Evolutionary conservation across 1,140 invertebrate species (phyloP).

Genomic region (Drosophila azteca): DNA sequence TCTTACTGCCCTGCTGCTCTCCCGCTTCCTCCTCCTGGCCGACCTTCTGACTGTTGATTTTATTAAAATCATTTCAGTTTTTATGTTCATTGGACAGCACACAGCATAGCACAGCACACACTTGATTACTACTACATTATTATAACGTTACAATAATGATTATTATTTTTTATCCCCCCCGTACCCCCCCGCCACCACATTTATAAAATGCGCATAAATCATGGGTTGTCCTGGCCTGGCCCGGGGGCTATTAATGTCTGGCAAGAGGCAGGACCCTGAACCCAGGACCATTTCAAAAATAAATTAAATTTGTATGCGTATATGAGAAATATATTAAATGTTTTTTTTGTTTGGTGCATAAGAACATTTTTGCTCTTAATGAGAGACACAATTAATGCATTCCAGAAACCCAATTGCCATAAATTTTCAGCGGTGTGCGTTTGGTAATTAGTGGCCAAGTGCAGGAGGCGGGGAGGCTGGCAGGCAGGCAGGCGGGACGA

Average conservation of each 20-base stretch:
- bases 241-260: constrained; percentile 51
- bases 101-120: constrained; percentile 8
- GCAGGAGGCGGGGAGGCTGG: background rate
- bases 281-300: constrained; percentile 41
- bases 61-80: constrained; percentile 50
- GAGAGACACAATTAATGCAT: constrained; percentile 59
- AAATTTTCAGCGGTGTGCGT: constrained; percentile 39
- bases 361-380: constrained; percentile 47
- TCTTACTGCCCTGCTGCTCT: background rate
- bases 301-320: constrained; percentile 59
- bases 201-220: constrained; percentile 60
- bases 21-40: constrained; percentile 6
- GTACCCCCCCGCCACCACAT: constrained; percentile 36
- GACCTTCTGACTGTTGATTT: constrained; percentile 51
- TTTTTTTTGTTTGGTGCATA: constrained; percentile 36
- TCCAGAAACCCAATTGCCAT: constrained; percentile 42
- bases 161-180: constrained; percentile 48
- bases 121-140: constrained; percentile 65
- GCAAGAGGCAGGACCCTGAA: background rate
- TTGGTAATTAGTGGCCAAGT: constrained; percentile 56
- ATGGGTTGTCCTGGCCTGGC: constrained; percentile 24
- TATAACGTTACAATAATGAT: constrained; percentile 62
- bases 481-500: background rate
- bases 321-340: constrained; percentile 50
- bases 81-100: constrained; percentile 22